Evolutionary conservation across 1,140 invertebrate species (phyloP), one percentile per base, ranked within the genome.

Genomic region (Rhopalosiphum maidis): DNA sequence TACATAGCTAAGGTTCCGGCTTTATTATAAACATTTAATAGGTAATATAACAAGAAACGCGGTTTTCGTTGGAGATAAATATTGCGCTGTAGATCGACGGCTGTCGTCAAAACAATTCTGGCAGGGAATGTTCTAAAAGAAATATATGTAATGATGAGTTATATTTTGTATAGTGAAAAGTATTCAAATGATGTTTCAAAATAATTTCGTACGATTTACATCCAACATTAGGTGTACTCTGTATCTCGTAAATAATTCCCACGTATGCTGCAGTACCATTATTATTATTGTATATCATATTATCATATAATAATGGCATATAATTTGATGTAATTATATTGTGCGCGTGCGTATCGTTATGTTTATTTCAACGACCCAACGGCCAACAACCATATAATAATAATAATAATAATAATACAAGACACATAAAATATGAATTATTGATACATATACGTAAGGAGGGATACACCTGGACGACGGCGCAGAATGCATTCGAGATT

Each of bases 361-460:
- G 2, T 18, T 9, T 77, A 77, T 77, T 77, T n/a, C 60, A n/a
- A 77, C 60, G n/a, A 77, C 30, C 60, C 60, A 35, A 77, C 60
- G 60, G 30, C 60, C 60, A n/a, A n/a, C n/a, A 77, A 77, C 60
- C 60, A 15, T n/a, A 77, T 77, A 77, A n/a, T 77, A 77, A 77
- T 77, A 77, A 77, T 77, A 77, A n/a, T 77, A 77, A 77, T 77
- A 77, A 46, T 77, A n/a, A 46, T 46, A 46, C 4, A 68, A 77
- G 60, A 77, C 60, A 77, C 30, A 77, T 77, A n/a, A 77, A 77
- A 77, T 77, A 77, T 77, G 60, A 77, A 77, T 77, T 77, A 77
- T 77, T 83, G 35, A 21, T 83, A 83, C 35, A n/a, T 22, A 37
- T 37, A 83, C 35, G 18, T 37, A 18, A 77, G 15, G 30, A 83